Base-by-base conservation (phyloP, 2,797 vertebrate genomes). In the Rhabdophis nuchalis region DNA sequence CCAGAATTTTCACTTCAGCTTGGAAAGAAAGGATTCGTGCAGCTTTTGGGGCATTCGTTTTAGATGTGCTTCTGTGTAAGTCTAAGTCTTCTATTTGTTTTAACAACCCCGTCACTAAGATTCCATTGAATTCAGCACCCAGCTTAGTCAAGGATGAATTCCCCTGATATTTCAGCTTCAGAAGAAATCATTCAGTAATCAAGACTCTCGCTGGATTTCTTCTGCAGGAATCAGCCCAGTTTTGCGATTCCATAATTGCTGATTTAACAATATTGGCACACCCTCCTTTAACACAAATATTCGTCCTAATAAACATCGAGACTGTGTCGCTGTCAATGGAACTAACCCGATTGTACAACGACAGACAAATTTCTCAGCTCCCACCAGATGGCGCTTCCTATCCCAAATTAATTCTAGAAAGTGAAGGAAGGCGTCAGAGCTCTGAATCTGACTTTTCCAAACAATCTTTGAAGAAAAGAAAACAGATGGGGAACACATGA, bases 351-450 rank as follows among this genome's bases (percentile, higher is more conserved):
- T 41, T 77, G 36, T 25, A 82, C 4, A 5, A 46, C 18, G 1
- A 2, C 36, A 11, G 46, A 23, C 9, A 46, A 52, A 88, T 92
- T 61, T 6, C 41, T n/a, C 52, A 2, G 12, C 86, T 87, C 90
- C 94, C 96, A 95, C 96, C 77, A 97, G 96, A 95, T 95, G 96
- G 96, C 95, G 93, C 90, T 89, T 96, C 89, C 94, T 87, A 95
- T 95, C 93, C 88, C 46, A 0, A 0, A 93, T 93, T 46, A 60
- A 41, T 10, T 1, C 3, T 2, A 0, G 29, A 82, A 72, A 56
- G 72, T n/a, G 18, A 77, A 18, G 36, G 50, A 87, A n/a, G 16
- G 50, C 41, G n/a, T 46, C 36, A 46, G 4, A 46, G 25, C 72
- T 25, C 9, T 25, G 20, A 82, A 82, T 36, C 20, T 82, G 36